phyloP scores from a whole-genome alignment of 2,888 invertebrate genomes.

The Drosophila paracracens region DNA sequence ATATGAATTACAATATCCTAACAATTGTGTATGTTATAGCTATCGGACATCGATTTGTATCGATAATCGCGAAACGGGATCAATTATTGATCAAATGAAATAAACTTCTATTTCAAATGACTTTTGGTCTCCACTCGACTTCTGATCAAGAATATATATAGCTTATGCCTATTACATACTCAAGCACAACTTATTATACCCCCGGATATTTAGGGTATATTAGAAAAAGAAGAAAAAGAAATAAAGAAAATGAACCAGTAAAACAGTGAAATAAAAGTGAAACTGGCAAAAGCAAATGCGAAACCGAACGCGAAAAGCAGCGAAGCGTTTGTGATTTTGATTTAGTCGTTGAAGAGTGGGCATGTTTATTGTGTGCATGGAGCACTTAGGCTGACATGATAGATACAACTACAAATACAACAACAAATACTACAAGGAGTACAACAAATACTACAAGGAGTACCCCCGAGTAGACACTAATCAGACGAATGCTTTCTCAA shows the following conservation, averaged over 20 bases:
- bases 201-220: slow-evolving; percentile 33
- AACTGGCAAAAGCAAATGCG: background rate
- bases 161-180: background rate
- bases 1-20: background rate
- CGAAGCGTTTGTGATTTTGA: slow-evolving; percentile 40
- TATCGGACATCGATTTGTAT: background rate
- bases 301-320: slow-evolving; percentile 7
- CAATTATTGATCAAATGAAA: background rate
- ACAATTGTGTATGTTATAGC: background rate
- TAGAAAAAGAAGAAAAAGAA: background rate
- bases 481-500: slow-evolving; percentile 42
- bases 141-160: background rate
- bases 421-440: slow-evolving; percentile 15
- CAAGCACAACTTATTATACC: background rate
- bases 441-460: slow-evolving; percentile 2
- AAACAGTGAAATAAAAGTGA: slow-evolving; percentile 37
- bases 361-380: slow-evolving; percentile 53
- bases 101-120: background rate
- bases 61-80: background rate
- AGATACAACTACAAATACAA: slow-evolving; percentile 29
- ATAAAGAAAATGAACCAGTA: slow-evolving; percentile 3
- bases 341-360: slow-evolving; percentile 8
- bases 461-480: slow-evolving; percentile 39
- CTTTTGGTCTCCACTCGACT: background rate
- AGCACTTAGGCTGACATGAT: slow-evolving; percentile 50